These are phyloP conservation scores for Taeniopygia guttata DNA, from an alignment of 2,797 vertebrate genomes.

Conservation along the genomic window DNA sequence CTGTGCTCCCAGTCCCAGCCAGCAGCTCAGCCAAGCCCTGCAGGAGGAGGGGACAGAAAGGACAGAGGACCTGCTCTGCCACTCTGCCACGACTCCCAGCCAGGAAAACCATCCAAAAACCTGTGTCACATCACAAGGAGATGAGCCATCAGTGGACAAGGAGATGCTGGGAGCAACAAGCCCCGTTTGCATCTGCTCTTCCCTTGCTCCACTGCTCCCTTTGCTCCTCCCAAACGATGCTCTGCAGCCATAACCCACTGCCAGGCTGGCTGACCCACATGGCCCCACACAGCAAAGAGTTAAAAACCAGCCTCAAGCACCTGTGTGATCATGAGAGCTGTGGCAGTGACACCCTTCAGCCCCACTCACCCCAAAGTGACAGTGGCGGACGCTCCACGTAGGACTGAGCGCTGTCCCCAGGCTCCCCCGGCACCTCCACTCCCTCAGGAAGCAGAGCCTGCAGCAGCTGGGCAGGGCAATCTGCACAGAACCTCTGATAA, in stretches of 20 bases:
- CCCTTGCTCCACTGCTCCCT: not conserved
- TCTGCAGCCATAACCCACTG: not conserved
- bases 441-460: not conserved
- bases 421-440: not conserved
- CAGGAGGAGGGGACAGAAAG: not conserved
- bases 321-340: not conserved
- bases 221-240: not conserved
- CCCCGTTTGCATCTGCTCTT: not conserved
- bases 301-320: not conserved
- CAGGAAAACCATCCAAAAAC: not conserved
- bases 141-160: not conserved
- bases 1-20: not conserved
- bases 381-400: fast-evolving
- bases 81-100: not conserved
- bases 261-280: not conserved
- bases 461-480: not conserved
- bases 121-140: not conserved
- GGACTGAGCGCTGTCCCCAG: not conserved
- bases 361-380: not conserved
- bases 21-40: not conserved
- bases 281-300: not conserved
- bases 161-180: not conserved
- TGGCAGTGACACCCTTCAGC: not conserved
- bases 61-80: not conserved
- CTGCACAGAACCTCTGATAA: not conserved